These are phyloP conservation scores for Epinephelus malabaricus DNA, from an alignment of 2,797 vertebrate genomes.

Conservation along the genomic window DNA sequence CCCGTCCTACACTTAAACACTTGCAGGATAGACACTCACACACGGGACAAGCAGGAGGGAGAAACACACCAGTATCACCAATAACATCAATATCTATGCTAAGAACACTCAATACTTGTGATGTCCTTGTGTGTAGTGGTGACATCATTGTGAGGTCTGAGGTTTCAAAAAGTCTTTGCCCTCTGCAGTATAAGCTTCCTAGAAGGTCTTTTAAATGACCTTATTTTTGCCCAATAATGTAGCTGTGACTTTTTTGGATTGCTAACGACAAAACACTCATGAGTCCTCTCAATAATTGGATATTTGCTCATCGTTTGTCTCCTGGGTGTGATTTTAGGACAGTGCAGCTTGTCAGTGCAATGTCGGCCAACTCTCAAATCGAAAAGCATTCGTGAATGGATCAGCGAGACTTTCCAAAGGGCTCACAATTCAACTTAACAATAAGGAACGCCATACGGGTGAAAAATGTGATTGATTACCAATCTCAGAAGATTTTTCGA, in stretches of 20 bases:
- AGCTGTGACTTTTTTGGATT: not conserved
- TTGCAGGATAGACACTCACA: constrained; percentile 51
- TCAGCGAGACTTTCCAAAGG: constrained; percentile 1
- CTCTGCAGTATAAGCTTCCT: too few species aligned
- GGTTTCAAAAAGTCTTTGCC: not conserved
- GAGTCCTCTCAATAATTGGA: not conserved
- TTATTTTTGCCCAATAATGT: too few species aligned
- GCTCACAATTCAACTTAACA: constrained; percentile 3
- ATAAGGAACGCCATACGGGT: not conserved
- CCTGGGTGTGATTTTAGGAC: constrained; percentile 24
- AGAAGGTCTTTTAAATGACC: not conserved
- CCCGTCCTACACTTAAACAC: constrained; percentile 76
- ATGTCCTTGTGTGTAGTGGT: constrained; percentile 4
- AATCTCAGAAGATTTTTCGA: constrained; percentile 39
- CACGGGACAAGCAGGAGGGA: constrained; percentile 22
- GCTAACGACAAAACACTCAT: not conserved
- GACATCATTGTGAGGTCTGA: constrained; percentile 4
- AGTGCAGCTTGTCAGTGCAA: constrained; percentile 6
- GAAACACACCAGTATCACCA: constrained; percentile 15
- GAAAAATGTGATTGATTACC: constrained; percentile 29
- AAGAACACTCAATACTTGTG: constrained; percentile 10
- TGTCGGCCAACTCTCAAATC: constrained; percentile 17
- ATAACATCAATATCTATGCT: constrained; percentile 34
- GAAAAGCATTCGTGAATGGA: constrained; percentile 6
- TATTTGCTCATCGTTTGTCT: constrained; percentile 11